Conservation (phyloP, 2,888 invertebrate species). For the Pachliopta kotzebuea region DNA sequence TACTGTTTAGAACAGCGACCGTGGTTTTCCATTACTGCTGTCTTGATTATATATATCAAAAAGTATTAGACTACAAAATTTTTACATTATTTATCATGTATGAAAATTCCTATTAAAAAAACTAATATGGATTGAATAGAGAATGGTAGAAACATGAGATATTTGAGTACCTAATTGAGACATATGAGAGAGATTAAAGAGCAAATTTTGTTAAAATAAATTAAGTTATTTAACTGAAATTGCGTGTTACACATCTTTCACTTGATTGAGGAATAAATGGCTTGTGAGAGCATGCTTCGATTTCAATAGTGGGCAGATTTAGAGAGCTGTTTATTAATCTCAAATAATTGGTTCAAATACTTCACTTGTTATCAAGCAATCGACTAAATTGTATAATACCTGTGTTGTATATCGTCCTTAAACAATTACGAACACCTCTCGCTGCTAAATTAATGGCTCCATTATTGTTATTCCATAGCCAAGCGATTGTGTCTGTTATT, state of each 20-base stretch:
- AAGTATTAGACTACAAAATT: not conserved
- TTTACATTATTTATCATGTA: no score
- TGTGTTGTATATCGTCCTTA: slow-evolving; percentile 3
- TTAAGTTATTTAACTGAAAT: no score
- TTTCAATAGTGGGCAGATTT: no score
- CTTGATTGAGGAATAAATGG: no score
- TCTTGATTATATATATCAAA: not conserved
- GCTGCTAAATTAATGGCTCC: slow-evolving; percentile 13
- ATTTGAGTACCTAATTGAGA: no score
- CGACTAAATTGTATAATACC: not conserved
- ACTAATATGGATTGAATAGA: not conserved
- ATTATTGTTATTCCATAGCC: slow-evolving; percentile 14
- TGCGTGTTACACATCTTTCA: no score
- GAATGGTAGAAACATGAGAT: no score
- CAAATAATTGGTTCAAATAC: not conserved
- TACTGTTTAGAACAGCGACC: not conserved
- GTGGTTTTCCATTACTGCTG: not conserved
- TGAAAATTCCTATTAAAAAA: not conserved
- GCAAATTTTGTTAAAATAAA: no score
- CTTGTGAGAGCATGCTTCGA: no score
- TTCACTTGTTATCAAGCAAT: not conserved
- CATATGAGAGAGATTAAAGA: no score
- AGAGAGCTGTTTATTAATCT: not conserved
- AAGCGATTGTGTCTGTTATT: slow-evolving; percentile 13
- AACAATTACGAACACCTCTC: slow-evolving; percentile 14